Conservation (phyloP, 1,140 invertebrate species). For the Nixonia krombeini region DNA sequence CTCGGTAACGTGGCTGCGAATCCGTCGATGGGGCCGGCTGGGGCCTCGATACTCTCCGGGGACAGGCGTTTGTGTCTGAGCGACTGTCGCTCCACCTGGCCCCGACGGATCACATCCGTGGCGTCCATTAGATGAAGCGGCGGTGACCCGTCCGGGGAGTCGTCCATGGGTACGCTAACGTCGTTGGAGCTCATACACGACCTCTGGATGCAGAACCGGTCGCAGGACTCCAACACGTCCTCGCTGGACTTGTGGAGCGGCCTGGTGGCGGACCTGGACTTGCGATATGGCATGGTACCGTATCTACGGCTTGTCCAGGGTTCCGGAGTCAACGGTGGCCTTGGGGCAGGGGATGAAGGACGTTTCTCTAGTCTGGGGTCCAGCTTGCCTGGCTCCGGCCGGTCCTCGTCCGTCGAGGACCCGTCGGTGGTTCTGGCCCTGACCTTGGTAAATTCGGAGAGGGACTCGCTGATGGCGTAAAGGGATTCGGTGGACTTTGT, state of each 20-base stretch:
- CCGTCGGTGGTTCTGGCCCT: conserved; percentile 16
- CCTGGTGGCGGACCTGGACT: conserved; percentile 35
- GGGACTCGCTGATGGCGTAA: conserved; percentile 56
- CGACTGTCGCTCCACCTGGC: conserved; percentile 26
- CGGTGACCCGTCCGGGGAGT: background rate
- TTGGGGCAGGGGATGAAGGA: conserved; percentile 22
- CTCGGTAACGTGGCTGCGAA: conserved; percentile 61
- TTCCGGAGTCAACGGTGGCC: conserved; percentile 43
- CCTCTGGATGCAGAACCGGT: conserved; percentile 11
- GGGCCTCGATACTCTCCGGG: conserved; percentile 46
- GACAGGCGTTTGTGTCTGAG: conserved; percentile 7
- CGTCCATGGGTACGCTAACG: conserved; percentile 20
- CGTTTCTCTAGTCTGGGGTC: too few species aligned
- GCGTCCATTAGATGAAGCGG: conserved; percentile 55
- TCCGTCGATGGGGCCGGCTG: conserved; percentile 38
- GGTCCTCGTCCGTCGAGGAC: conserved; percentile 46
- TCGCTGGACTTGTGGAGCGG: conserved; percentile 61
- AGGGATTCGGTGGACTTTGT: conserved; percentile 63
- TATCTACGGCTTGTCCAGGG: conserved; percentile 41
- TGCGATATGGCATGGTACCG: conserved; percentile 58
- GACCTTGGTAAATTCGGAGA: conserved; percentile 24
- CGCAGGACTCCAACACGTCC: conserved; percentile 48
- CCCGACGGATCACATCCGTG: conserved; percentile 59
- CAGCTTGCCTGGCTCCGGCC: background rate
- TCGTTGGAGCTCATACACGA: conserved; percentile 44